Evolutionary conservation across 2,797 vertebrate species (phyloP).

Genomic region (Eptatretus atami): DNA sequence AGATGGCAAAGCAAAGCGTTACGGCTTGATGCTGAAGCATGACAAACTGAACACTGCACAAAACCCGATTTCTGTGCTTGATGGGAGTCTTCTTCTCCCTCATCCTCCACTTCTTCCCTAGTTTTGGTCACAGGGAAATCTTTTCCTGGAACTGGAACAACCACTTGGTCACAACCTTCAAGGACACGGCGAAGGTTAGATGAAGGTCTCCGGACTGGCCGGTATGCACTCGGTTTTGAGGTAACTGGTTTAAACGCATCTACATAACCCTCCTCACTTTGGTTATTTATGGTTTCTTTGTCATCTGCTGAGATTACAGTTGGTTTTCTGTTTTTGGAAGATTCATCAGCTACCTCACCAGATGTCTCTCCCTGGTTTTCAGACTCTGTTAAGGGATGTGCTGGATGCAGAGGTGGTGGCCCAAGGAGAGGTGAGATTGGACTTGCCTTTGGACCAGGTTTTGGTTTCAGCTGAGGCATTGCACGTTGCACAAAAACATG

Average conservation of each 20-base stretch:
- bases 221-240: not conserved
- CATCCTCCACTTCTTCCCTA: constrained; percentile 26
- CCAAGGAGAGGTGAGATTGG: constrained; percentile 44
- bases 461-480: constrained; percentile 63
- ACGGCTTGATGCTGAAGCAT: constrained; percentile 73
- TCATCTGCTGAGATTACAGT: constrained; percentile 11
- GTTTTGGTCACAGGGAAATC: constrained; percentile 29
- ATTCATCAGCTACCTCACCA: too few relatives aligned
- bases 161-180: not conserved
- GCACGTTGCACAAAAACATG: constrained; percentile 12
- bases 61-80: constrained; percentile 15
- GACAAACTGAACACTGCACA: constrained; percentile 79
- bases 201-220: not conserved
- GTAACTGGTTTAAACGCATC: too few relatives aligned
- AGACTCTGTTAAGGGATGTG: constrained; percentile 21
- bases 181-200: constrained; percentile 4
- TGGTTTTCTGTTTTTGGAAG: too few relatives aligned
- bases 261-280: too few relatives aligned
- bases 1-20: constrained; percentile 72
- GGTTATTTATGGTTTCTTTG: constrained; percentile 9
- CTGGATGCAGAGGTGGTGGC: constrained; percentile 41
- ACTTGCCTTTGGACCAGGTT: constrained; percentile 21
- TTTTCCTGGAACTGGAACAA: too few relatives aligned
- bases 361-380: too few relatives aligned
- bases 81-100: not conserved